Base-by-base conservation (phyloP, 1,140 invertebrate species). In the Fopius arisanus region DNA sequence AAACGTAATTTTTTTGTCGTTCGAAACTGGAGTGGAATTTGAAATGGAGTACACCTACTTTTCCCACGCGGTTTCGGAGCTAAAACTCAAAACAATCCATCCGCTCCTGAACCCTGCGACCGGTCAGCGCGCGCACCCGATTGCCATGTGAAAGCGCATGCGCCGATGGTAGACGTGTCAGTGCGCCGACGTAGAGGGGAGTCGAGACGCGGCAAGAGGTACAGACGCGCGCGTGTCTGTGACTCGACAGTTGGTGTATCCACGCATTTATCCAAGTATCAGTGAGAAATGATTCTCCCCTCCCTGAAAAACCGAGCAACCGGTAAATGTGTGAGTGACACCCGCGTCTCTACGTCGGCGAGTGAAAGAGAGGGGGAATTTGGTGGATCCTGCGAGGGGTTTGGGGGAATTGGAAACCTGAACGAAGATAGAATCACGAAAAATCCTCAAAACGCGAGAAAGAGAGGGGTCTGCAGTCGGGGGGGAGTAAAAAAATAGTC, bases 51-150 rank as follows among this genome's bases (percentile, higher is more conserved):
- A n/a, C n/a, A n/a, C n/a, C n/a, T n/a, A n/a, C n/a, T n/a, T n/a
- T n/a, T n/a, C n/a, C n/a, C n/a, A n/a, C n/a, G n/a, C n/a, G n/a
- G 10, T 29, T 21, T 65, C 31, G 14, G 16, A 65, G n/a, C 21
- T 3, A 67, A 67, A 12, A 16, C 19, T n/a, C 65, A 40, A 37
- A 37, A 63, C 19, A 63, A 31, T 40, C 31, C 37, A 7, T 28
- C 26, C 68, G 31, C 51, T 21, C 68, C 68, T 70, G 68, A 33
- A 26, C 71, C 71, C 67, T 73, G 71, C 54, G 67, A 48, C n/a
- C 21, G 5, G 9, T 19, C 5, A 26, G 54, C 54, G 54, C 54
- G 54, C 54, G 54, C 54, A 59, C 3, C 1, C 26, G 54, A 10
- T 59, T 28, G 21, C 54, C 19, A 7, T 23, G 9, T 59, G 7